Percentiles rank a stretch among this genome's conserved stretches.
These are phyloP conservation scores for Enteromius paludinosus DNA, from an alignment of 2,797 vertebrate species.

Conservation along the genomic window DNA sequence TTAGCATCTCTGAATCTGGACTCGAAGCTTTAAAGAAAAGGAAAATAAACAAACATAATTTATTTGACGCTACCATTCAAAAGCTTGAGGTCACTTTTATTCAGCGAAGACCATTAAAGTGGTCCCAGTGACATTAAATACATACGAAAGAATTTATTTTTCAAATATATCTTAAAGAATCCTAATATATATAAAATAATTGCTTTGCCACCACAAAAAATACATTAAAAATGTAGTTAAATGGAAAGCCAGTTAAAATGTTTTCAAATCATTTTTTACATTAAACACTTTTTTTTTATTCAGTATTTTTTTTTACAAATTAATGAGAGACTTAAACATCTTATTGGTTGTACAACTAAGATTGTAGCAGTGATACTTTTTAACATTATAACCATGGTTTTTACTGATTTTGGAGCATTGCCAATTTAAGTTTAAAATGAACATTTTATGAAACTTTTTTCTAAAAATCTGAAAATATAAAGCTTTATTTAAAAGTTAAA, in stretches of 20 bases:
- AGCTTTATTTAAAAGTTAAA: not conserved
- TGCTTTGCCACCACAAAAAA: not conserved
- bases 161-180: not conserved
- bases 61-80: not conserved
- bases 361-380: not conserved
- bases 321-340: not conserved
- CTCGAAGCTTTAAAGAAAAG: conserved; percentile 13
- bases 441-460: not conserved
- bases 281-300: no score
- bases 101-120: not conserved
- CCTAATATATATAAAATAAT: no score
- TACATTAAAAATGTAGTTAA: not conserved
- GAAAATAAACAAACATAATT: conserved; percentile 27
- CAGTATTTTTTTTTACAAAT: not conserved
- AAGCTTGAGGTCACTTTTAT: not conserved
- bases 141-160: not conserved
- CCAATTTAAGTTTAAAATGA: not conserved
- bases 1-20: conserved; percentile 48
- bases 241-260: not conserved
- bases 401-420: not conserved
- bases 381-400: not conserved
- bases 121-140: not conserved
- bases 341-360: not conserved
- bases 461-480: not conserved
- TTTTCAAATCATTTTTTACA: not conserved